Evolutionary conservation across 2,797 vertebrate species (phyloP), one percentile per base, ranked within the genome.

Genomic region (Clarias laeviceps): DNA sequence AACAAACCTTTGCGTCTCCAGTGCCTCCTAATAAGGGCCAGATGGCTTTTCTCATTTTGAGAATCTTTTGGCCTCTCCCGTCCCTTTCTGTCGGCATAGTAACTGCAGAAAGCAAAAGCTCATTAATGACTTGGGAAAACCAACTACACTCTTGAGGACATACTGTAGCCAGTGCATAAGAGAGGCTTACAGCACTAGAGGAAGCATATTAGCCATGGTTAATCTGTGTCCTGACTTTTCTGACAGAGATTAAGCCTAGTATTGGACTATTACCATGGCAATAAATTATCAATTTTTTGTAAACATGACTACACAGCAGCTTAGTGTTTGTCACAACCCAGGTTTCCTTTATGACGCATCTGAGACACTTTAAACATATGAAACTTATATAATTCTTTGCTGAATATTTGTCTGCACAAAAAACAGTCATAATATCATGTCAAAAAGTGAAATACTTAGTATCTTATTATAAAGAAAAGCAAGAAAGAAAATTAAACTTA

Each of bases 11-110:
- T 65, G 85, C 82, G 70, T 88, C 77, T 74, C 76, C 50, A 40
- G 80, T 80, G 20, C 64, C 88, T 88, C 88, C 91, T 92, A 93
- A 93, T 91, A 91, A 93, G 89, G 86, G 86, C 89, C 93, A 91
- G 89, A 92, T 92, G 91, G 91, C 90, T 86, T 27, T 82, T 84
- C 87, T 88, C 85, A 88, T 82, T 86, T 88, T 86, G 82, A 87
- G 84, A 80, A 83, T 90, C 89, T 88, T 86, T 82, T 29, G n/a
- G 45, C 85, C 90, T 87, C 85, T 82, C 73, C 78, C 61, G 66
- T 68, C 84, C 32, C 64, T 84, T 57, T 76, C 90, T 68, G 85
- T 89, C 88, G 64, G 61, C 82, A 89, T 88, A 84, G 87, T 82
- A 87, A 90, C 86, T 87, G 84, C 18, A 70, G 84, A 89, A 86